Evolutionary conservation across 2,797 vertebrate species (phyloP).

Genomic region (Falco berigora): DNA sequence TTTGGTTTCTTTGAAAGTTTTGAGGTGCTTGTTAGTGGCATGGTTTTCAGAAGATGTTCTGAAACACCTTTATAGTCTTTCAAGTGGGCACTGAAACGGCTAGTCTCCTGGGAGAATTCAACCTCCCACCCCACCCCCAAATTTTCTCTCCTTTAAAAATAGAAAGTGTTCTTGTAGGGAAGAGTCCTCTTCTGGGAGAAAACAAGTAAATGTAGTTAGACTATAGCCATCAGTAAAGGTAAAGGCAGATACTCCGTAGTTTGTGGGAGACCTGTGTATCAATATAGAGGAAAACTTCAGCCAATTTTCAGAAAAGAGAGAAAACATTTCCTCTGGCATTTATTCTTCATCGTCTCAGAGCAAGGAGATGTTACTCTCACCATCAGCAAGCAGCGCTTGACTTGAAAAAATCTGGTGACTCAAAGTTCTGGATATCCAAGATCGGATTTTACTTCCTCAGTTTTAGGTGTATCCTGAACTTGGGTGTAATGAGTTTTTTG

Average conservation of each 20-base stretch:
- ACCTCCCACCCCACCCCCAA: not conserved
- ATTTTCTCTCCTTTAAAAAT: conserved; percentile 18
- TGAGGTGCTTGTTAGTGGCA: conserved; percentile 13
- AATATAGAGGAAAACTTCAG: not conserved
- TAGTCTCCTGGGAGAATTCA: not conserved
- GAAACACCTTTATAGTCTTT: conserved; percentile 55
- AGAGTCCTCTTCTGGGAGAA: not conserved
- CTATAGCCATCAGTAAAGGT: not conserved
- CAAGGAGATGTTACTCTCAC: not conserved
- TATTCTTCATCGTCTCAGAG: not conserved
- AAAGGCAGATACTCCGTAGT: not conserved
- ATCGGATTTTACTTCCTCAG: not conserved
- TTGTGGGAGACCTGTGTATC: not conserved
- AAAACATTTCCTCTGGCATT: not conserved
- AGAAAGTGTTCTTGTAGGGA: conserved; percentile 1
- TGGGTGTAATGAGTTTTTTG: not conserved
- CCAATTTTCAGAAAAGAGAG: not conserved
- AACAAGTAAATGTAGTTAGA: not conserved
- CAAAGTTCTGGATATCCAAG: not conserved
- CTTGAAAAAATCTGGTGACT: not conserved
- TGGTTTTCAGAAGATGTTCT: conserved; percentile 20
- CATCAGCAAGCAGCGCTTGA: not conserved
- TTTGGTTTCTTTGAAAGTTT: conserved; percentile 44
- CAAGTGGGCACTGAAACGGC: conserved; percentile 39
- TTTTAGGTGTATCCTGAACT: not conserved